These are phyloP conservation scores for Pogoniulus pusillus DNA, from an alignment of 2,797 vertebrate species.

Conservation along the genomic window DNA sequence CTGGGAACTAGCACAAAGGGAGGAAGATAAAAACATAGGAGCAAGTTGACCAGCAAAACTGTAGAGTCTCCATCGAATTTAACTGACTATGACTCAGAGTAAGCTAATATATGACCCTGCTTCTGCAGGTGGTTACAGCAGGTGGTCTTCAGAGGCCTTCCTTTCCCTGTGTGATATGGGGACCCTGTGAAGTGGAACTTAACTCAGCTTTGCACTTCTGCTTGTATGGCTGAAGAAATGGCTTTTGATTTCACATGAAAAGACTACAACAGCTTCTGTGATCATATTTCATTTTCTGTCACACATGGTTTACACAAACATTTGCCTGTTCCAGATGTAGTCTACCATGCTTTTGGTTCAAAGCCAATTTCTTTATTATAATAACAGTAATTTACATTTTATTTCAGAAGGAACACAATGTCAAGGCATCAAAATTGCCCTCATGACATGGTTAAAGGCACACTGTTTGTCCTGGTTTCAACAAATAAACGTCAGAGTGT, in stretches of 20 bases:
- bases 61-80: not conserved
- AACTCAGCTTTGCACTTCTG: not conserved
- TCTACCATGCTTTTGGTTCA: not conserved
- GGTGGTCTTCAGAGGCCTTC: not conserved
- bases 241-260: not conserved
- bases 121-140: not conserved
- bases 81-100: not conserved
- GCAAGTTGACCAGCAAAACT: not conserved
- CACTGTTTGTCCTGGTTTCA: not conserved
- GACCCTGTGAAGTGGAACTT: not conserved
- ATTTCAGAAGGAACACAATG: not conserved
- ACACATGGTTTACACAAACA: not conserved
- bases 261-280: not conserved
- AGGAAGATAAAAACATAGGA: not conserved
- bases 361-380: not conserved
- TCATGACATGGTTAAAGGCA: not conserved
- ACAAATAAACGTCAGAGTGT: slow-evolving; percentile 9
- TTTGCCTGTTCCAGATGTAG: not conserved
- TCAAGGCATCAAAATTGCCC: not conserved
- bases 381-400: not conserved
- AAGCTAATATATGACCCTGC: not conserved
- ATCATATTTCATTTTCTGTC: not conserved
- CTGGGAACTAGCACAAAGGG: accelerated
- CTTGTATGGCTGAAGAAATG: not conserved
- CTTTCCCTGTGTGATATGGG: not conserved